Evolutionary conservation across 2,113 vertebrate species (phyloP).

Genomic region (Nibea coibor): DNA sequence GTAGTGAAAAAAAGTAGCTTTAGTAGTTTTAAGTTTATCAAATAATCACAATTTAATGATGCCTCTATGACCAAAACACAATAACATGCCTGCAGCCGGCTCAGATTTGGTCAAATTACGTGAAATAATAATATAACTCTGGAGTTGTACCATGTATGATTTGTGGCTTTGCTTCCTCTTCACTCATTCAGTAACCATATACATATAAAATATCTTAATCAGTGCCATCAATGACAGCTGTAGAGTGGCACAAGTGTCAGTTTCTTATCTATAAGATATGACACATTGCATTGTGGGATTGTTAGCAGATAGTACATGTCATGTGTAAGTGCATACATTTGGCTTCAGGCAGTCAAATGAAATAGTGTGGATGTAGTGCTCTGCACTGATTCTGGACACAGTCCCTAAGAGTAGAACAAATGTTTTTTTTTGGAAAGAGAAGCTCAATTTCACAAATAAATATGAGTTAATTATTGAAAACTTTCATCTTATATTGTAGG

Average conservation of each 20-base stretch:
- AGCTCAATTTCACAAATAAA: not conserved
- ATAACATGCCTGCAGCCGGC: no score
- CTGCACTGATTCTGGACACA: not conserved
- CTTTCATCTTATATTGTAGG: not conserved
- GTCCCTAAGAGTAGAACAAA: not conserved
- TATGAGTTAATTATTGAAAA: not conserved
- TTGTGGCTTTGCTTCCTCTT: no score
- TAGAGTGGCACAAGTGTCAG: no score
- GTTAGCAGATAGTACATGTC: not conserved
- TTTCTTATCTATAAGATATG: not conserved
- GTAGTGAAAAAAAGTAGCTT: not conserved
- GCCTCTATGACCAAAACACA: no score
- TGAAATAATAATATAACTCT: no score
- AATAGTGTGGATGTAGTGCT: no score
- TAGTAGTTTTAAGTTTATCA: no score
- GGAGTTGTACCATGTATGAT: no score
- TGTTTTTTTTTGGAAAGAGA: not conserved
- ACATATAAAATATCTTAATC: not conserved
- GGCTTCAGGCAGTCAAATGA: no score
- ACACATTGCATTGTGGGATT: not conserved
- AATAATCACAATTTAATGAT: no score
- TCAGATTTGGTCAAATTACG: no score
- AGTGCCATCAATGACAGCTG: not conserved
- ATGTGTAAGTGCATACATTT: not conserved
- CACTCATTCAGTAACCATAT: no score